Percentiles rank a stretch among this genome's conserved stretches.
Evolutionary conservation across 2,888 invertebrate species (phyloP).

Genomic region (Psylliodes chrysocephalus): DNA sequence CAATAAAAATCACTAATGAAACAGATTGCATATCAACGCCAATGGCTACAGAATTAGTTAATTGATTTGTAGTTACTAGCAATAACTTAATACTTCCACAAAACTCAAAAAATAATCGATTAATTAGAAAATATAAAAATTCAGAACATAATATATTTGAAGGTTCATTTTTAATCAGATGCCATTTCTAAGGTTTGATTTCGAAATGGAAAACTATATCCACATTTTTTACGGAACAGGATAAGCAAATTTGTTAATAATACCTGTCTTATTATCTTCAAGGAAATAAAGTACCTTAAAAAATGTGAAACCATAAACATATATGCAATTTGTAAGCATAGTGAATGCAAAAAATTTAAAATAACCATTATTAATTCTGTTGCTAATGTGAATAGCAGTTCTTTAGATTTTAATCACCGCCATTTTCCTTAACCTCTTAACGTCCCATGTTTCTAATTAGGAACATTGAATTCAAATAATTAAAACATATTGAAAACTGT

Average conservation of each 20-base stretch:
- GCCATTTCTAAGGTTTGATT: slow-evolving; percentile 15
- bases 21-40: too few relatives aligned
- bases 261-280: slow-evolving; percentile 20
- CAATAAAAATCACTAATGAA: neutral
- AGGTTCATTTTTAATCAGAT: neutral
- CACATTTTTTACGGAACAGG: slow-evolving; percentile 17
- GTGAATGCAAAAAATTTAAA: too few relatives aligned
- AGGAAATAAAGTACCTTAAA: too few relatives aligned
- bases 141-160: neutral
- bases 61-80: neutral
- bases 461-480: too few relatives aligned
- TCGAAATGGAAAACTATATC: slow-evolving; percentile 27
- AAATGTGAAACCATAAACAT: slow-evolving; percentile 8
- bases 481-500: too few relatives aligned
- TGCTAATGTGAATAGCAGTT: neutral
- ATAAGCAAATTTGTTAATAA: slow-evolving; percentile 28
- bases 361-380: neutral
- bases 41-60: too few relatives aligned
- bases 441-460: too few relatives aligned
- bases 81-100: neutral
- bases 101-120: neutral
- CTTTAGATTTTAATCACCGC: slow-evolving; percentile 1
- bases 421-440: too few relatives aligned
- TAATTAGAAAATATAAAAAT: neutral
- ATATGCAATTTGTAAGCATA: slow-evolving; percentile 20